Conservation (phyloP, 2,113 vertebrate species). For the Podarcis raffonei region DNA sequence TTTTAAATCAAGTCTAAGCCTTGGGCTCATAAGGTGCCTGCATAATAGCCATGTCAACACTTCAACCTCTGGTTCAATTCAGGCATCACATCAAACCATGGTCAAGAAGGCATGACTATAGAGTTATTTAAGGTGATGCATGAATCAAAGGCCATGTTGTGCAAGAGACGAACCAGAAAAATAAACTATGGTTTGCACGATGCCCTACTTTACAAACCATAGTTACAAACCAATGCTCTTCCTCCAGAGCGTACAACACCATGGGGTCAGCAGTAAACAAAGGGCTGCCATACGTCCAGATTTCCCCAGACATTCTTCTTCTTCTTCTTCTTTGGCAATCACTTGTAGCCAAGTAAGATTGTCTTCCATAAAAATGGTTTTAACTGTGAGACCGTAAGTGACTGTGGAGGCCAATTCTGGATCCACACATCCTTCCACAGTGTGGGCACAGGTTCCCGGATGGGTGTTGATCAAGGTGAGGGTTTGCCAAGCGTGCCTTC, state of each 20-base stretch:
- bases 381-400: neutral
- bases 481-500: no score
- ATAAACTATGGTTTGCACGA: neutral
- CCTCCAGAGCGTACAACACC: neutral
- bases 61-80: neutral
- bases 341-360: no score
- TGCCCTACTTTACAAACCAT: neutral
- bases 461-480: no score
- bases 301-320: no score
- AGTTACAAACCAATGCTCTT: neutral
- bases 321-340: no score
- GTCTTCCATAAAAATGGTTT: neutral
- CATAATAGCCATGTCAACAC: neutral
- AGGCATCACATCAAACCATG: neutral
- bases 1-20: neutral
- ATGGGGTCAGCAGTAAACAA: neutral
- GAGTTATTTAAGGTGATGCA: neutral
- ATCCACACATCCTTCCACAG: no score
- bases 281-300: no score
- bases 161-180: neutral
- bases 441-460: no score
- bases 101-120: neutral
- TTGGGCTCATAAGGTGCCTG: neutral
- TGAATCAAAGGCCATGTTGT: neutral
- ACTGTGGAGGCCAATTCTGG: no score